Evolutionary conservation across 2,113 vertebrate species (phyloP).

Genomic region (Corythornis cristatus): DNA sequence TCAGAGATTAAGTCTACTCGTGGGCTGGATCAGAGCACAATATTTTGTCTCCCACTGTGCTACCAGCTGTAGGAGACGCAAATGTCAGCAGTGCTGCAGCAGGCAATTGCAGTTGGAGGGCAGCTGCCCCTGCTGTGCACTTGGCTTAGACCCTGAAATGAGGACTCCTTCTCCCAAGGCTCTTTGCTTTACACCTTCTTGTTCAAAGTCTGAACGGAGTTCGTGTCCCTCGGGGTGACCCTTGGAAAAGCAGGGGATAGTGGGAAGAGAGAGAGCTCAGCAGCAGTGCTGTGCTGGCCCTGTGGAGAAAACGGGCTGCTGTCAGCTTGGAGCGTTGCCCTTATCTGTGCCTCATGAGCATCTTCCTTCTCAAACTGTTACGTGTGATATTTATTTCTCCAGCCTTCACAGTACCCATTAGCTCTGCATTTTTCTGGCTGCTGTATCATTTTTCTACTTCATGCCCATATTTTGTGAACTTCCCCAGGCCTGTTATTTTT

Average conservation of each 20-base stretch:
- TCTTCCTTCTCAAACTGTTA: not conserved
- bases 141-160: not conserved
- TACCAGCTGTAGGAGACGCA: not conserved
- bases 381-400: not conserved
- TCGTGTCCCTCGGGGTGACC: not conserved
- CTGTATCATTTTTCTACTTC: not conserved
- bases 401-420: not conserved
- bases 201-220: not conserved
- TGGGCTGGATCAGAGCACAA: constrained; percentile 28
- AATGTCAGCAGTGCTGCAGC: constrained; percentile 45
- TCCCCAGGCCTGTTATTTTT: not conserved
- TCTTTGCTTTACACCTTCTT: not conserved
- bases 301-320: not conserved
- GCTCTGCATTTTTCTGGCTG: not conserved
- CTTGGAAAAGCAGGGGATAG: not conserved
- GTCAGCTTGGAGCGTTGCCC: not conserved
- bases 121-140: not conserved
- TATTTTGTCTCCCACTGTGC: constrained; percentile 29
- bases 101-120: not conserved
- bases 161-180: not conserved
- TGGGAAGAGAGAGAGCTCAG: not conserved
- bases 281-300: not conserved
- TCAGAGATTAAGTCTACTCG: constrained; percentile 9
- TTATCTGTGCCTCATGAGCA: not conserved
- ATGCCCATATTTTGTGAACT: not conserved